Base-by-base conservation (phyloP, 2,113 vertebrate species). In the Grammomys dolichurus region DNA sequence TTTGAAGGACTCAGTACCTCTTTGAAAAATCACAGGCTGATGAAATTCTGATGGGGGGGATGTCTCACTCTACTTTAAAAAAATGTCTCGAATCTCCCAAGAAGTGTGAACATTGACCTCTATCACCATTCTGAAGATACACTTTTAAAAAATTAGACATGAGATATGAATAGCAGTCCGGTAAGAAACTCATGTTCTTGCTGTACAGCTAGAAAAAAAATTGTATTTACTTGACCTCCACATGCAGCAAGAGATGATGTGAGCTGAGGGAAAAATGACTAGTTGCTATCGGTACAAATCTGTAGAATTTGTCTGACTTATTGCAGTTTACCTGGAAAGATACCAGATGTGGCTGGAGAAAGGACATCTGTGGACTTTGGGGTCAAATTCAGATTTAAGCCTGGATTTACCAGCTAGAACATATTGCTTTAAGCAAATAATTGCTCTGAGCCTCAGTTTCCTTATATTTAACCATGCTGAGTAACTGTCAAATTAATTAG, bases 1-100 rank as follows among this genome's bases (percentile, higher is more conserved):
- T 99, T 98, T 98, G 98, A 99, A 99, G 98, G 97, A 98, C 96
- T 96, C 31, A 43, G 70, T 40, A 96, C 89, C 93, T 97, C 86
- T 93, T 94, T 95, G 96, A 98, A 98, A 98, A 98, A 98, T 97
- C 94, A 98, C 98, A 97, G 40, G 90, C 95, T 98, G 97, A 97
- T 98, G 82, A 97, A 97, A 97, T 87, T 75, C 76, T 86, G 7
- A 63, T 72, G 60, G 89, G n/a, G 69, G 69, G 54, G 16, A 75
- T 75, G 81, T 88, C 88, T 92, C 80, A 63, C 33, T 93, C 63
- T 87, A 51, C 1, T 70, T 63, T 69, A 92, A 90, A 97, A 94
- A 97, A 96, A 97, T 78, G 40, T 2, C 73, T 82, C 14, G 26
- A 94, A 90, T 85, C n/a, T 63, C 92, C 73, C 63, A 89, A 97